These are phyloP conservation scores for Enteromius radiatus DNA, from an alignment of 2,797 vertebrate species.

Conservation along the genomic window DNA sequence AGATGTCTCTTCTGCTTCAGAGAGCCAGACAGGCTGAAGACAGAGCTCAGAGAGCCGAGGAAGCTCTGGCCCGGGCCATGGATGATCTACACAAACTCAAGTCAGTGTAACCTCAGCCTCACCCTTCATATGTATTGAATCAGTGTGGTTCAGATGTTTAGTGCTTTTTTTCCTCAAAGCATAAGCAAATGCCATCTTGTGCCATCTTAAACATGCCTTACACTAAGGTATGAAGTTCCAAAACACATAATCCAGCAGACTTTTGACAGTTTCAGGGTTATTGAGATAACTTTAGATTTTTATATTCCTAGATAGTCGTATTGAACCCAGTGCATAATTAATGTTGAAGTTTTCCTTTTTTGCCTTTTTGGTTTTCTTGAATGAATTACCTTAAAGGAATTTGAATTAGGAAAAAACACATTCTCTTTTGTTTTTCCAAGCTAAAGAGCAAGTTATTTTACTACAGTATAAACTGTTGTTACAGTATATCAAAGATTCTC, in stretches of 20 bases:
- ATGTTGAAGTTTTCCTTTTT: not conserved
- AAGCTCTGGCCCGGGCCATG: slow-evolving; percentile 81
- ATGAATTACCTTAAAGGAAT: not conserved
- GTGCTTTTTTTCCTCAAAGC: no score
- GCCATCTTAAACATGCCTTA: not conserved
- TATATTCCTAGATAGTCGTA: not conserved
- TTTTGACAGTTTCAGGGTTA: not conserved
- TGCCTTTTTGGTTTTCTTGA: not conserved
- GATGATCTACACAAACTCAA: slow-evolving; percentile 91
- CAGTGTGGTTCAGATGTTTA: not conserved
- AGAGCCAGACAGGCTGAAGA: slow-evolving; percentile 79
- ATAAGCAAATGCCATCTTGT: no score
- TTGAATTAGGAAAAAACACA: not conserved
- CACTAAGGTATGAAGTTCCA: not conserved
- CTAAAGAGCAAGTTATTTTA: not conserved
- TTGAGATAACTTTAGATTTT: not conserved
- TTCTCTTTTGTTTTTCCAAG: not conserved
- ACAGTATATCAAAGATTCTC: not conserved
- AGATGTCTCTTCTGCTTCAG: slow-evolving; percentile 66
- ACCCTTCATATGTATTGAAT: not conserved
- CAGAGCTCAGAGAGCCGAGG: slow-evolving; percentile 81
- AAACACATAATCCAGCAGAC: not conserved
- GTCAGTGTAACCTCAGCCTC: slow-evolving; percentile 70
- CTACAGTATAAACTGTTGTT: not conserved
- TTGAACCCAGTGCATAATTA: not conserved